These are phyloP conservation scores for Hypena proboscidalis DNA, from an alignment of 2,888 invertebrate genomes.

Conservation along the genomic window DNA sequence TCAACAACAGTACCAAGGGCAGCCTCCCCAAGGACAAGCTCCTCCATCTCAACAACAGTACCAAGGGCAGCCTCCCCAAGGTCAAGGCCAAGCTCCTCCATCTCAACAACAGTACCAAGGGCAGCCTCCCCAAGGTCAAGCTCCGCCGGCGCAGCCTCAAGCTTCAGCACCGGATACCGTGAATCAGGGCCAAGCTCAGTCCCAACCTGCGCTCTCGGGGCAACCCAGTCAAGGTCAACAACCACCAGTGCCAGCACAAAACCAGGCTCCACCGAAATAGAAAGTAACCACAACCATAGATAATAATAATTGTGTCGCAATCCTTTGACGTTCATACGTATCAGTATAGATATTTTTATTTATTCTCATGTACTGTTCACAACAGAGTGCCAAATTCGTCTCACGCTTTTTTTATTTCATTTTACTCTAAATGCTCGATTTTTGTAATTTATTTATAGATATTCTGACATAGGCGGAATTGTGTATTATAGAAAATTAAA, in stretches of 20 bases:
- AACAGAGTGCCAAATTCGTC: constrained; percentile 48
- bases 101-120: constrained; percentile 36
- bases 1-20: constrained; percentile 38
- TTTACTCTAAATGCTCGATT: constrained; percentile 28
- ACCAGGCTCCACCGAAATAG: constrained; percentile 31
- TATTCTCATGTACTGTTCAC: constrained; percentile 28
- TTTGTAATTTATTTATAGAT: constrained; percentile 26
- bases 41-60: constrained; percentile 39
- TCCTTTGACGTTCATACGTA: constrained; percentile 9
- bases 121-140: constrained; percentile 42
- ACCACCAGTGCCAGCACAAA: constrained; percentile 36
- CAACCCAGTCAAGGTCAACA: constrained; percentile 19
- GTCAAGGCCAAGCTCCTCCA: constrained; percentile 45
- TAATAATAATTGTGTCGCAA: constrained; percentile 3
- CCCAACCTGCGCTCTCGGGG: too few species aligned
- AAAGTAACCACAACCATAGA: constrained; percentile 21
- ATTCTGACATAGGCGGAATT: constrained; percentile 21
- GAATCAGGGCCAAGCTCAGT: constrained; percentile 11
- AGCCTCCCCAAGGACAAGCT: constrained; percentile 46
- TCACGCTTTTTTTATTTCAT: constrained; percentile 36
- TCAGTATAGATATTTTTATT: constrained; percentile 17
- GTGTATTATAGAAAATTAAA: constrained; percentile 27
- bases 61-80: constrained; percentile 45
- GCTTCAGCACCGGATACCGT: too few species aligned
- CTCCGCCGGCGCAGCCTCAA: constrained; percentile 36